A percentile compares a stretch with the other conserved stretches of the same genome.
phyloP scores from a whole-genome alignment of 64 coral and sea anemone species.

The Porites australiensis region DNA sequence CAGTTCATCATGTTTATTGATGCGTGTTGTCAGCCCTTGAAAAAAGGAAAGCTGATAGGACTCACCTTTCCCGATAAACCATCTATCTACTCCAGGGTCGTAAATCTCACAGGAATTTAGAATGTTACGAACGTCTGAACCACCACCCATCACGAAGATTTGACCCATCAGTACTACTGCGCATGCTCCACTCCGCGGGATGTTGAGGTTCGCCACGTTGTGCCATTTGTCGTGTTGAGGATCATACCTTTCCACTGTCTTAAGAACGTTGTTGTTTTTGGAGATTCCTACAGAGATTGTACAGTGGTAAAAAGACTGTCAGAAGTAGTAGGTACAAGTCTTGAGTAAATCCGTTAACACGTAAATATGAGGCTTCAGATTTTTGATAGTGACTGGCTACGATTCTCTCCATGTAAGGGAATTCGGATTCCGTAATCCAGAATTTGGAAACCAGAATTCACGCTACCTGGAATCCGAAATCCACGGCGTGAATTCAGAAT shows the following conservation, averaged over 20 bases:
- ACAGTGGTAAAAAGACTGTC: too few species aligned
- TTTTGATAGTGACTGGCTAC: too few species aligned
- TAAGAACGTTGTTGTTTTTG: slow-evolving; percentile 51
- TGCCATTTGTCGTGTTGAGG: slow-evolving; percentile 68
- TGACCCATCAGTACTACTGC: slow-evolving; percentile 72
- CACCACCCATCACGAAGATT: slow-evolving; percentile 87
- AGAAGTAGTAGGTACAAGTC: too few species aligned
- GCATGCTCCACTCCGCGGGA: slow-evolving; percentile 91
- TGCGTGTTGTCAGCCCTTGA: too few species aligned
- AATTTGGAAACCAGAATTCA: too few species aligned
- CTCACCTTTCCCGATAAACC: slow-evolving; percentile 80
- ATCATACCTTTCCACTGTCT: slow-evolving; percentile 83
- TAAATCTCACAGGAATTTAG: slow-evolving; percentile 87
- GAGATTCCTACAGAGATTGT: slow-evolving; percentile 61
- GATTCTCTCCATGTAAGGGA: too few species aligned
- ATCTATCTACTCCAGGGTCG: slow-evolving; percentile 67
- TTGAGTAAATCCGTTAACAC: too few species aligned
- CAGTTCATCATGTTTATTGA: too few species aligned
- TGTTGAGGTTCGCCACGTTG: slow-evolving; percentile 64
- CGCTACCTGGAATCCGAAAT: too few species aligned
- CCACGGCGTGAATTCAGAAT: too few species aligned
- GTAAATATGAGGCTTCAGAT: too few species aligned
- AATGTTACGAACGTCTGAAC: slow-evolving; percentile 42
- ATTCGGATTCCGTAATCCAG: too few species aligned
- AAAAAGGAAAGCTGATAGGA: not conserved